Conservation (phyloP, 1,140 invertebrate species). For the Formica selysi region DNA sequence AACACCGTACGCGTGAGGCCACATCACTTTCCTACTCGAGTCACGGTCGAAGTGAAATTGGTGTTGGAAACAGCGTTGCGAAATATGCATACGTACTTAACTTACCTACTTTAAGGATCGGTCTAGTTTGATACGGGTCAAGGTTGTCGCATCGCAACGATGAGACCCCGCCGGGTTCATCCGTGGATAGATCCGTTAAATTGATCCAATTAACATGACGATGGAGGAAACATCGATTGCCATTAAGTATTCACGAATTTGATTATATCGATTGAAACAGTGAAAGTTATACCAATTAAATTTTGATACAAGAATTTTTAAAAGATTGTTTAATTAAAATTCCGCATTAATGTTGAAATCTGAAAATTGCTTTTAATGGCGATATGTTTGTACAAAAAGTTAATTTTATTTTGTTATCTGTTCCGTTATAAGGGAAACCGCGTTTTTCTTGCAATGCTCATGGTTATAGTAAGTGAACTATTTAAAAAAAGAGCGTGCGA, state of each 20-base stretch:
- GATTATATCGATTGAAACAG: background rate
- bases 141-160: slow-evolving; percentile 73
- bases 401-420: background rate
- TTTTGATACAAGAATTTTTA: background rate
- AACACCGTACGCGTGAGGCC: slow-evolving; percentile 27
- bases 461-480: background rate
- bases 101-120: slow-evolving; percentile 77
- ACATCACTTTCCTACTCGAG: slow-evolving; percentile 76
- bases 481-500: background rate
- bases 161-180: background rate
- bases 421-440: background rate
- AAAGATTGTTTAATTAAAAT: background rate
- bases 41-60: slow-evolving; percentile 85
- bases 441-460: background rate
- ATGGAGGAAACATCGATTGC: background rate
- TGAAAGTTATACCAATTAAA: background rate
- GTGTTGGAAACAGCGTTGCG: slow-evolving; percentile 77
- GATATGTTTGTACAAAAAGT: background rate
- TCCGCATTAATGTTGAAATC: background rate
- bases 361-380: background rate
- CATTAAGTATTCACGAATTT: background rate
- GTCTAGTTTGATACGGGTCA: slow-evolving; percentile 80
- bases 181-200: background rate
- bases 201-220: slow-evolving; percentile 6
- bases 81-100: slow-evolving; percentile 79